Evolutionary conservation across 2,888 invertebrate species (phyloP).

Genomic region (Caenorhabditis wallacei): DNA sequence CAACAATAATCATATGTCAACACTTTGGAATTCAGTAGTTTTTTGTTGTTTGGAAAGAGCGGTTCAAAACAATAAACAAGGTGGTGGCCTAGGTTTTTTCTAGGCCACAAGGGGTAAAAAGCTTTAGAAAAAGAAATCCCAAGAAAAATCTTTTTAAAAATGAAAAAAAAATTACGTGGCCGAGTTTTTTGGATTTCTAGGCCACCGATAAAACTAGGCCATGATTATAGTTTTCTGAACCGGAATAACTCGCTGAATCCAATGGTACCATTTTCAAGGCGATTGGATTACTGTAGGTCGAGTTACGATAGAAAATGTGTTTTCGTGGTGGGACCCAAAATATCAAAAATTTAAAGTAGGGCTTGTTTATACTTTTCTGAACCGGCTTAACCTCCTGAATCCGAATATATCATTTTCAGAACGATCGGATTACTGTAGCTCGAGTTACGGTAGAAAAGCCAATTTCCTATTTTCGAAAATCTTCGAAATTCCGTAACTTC

Average conservation of each 20-base stretch:
- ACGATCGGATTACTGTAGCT: no score
- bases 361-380: no score
- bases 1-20: conserved; percentile 33
- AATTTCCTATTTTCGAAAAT: background rate
- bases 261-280: no score
- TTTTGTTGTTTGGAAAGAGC: background rate
- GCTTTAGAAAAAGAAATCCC: background rate
- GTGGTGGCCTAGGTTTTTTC: background rate
- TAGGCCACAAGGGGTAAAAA: no score
- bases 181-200: background rate
- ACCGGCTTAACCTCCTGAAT: no score
- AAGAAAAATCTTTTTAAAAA: background rate
- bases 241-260: background rate
- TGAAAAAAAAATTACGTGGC: background rate
- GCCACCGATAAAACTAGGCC: background rate
- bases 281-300: no score
- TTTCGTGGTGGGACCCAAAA: background rate
- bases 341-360: no score
- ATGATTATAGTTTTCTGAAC: background rate
- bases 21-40: conserved; percentile 16
- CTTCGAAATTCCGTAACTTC: conserved; percentile 22
- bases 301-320: background rate
- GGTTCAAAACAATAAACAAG: background rate
- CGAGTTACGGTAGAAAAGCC: conserved; percentile 7
- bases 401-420: no score